A percentile compares a stretch with the other conserved stretches of the same genome.
Evolutionary conservation across 2,888 invertebrate genomes (phyloP).

Genomic region (Drosophila mettleri): DNA sequence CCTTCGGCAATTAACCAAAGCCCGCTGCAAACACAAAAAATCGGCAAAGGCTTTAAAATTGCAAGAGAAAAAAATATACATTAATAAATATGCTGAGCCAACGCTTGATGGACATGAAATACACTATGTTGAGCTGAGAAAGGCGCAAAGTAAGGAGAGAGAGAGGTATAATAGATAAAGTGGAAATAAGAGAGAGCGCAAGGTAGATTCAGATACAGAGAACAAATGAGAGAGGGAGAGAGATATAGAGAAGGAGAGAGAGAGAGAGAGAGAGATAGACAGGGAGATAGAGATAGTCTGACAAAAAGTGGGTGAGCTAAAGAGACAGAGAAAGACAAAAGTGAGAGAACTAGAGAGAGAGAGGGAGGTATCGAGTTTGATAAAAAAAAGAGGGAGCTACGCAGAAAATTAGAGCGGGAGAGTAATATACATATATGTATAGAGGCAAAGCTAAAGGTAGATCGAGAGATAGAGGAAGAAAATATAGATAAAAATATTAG

Average conservation of each 20-base stretch:
- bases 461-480: no score
- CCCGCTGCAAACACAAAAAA: conserved; percentile 29
- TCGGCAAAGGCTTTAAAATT: conserved; percentile 32
- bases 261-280: not conserved
- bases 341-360: no score
- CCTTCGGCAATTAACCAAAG: conserved; percentile 74
- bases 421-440: not conserved
- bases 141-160: not conserved
- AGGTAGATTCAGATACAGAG: not conserved
- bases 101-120: conserved; percentile 6
- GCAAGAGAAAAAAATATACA: conserved; percentile 5
- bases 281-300: not conserved
- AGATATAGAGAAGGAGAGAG: not conserved
- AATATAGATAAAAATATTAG: not conserved
- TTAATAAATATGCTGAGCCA: not conserved
- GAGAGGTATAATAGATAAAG: not conserved
- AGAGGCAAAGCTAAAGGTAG: no score
- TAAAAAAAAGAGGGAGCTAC: not conserved
- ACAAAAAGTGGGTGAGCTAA: no score
- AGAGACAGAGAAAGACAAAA: no score
- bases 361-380: no score
- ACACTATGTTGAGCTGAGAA: not conserved
- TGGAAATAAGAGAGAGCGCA: not conserved
- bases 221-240: rapidly evolving
- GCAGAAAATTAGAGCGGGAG: no score